phyloP scores from a whole-genome alignment of 2,113 vertebrate genomes.

The Hirundichthys speculiger region DNA sequence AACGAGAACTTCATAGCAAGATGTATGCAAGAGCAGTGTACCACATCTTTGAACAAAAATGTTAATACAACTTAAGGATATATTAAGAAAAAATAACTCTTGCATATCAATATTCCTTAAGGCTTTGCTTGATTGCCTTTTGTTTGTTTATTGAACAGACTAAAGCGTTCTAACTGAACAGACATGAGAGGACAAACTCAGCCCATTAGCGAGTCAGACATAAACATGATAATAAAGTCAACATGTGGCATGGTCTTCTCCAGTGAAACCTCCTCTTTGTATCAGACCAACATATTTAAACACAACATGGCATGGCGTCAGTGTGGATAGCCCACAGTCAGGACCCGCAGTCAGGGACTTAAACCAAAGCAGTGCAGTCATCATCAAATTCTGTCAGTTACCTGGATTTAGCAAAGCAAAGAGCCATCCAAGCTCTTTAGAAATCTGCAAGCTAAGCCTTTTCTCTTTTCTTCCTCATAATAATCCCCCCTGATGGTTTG shows the following conservation, averaged over 20 bases:
- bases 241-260: conserved; percentile 49
- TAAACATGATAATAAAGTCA: conserved; percentile 73
- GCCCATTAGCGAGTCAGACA: conserved; percentile 55
- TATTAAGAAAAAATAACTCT: conserved; percentile 20
- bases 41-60: neutral
- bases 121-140: conserved; percentile 20
- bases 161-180: conserved; percentile 25
- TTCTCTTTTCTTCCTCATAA: conserved; percentile 76
- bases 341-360: conserved; percentile 52
- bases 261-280: conserved; percentile 51
- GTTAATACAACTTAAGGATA: conserved; percentile 11
- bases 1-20: too few species aligned
- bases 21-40: neutral
- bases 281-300: conserved; percentile 49
- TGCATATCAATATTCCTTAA: conserved; percentile 20
- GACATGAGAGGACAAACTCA: conserved; percentile 41
- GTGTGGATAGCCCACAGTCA: conserved; percentile 61
- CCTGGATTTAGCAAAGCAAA: conserved; percentile 76
- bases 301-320: conserved; percentile 57
- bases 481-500: conserved; percentile 80
- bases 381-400: conserved; percentile 70
- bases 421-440: conserved; percentile 55
- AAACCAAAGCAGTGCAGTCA: conserved; percentile 59
- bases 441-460: conserved; percentile 70
- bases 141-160: conserved; percentile 58